Evolutionary conservation across 2,113 vertebrate species (phyloP), one percentile per base, ranked within the genome.

Genomic region (Oenanthe oenanthe): DNA sequence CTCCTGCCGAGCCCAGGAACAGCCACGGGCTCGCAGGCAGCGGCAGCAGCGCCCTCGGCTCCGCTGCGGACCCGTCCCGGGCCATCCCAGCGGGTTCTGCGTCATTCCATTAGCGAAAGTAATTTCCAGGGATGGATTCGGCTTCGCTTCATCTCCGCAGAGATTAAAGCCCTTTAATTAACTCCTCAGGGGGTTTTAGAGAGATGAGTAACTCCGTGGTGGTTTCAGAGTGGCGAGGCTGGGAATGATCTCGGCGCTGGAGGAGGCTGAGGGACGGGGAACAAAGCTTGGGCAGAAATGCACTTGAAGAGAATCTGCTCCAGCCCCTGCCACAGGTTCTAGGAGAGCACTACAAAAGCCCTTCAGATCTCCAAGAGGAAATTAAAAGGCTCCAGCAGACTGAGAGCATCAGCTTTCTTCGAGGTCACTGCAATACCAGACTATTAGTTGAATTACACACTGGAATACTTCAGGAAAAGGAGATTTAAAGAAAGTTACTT

Each of bases 131-230:
- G 74, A 36, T 67, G 40, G 70, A 28, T n/a, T 51, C 34, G 17
- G 80, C 91, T 80, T 61, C 18, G 0, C 9, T 62, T 72, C 45
- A 10, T 63, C 90, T 66, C 86, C 13, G 78, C 21, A 2, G 57
- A 63, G 85, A 89, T 91, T 40, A 83, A 94, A 42, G 40, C 43
- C 61, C 91, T 72, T 43, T 78, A 84, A 96, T 95, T 91, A 89
- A 81, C 84, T 78, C 25, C 48, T 65, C 81, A 3, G 29, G 54
- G 17, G 53, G 61, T 17, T 26, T 76, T 71, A 36, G 66, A 14
- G 80, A 28, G 54, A 65, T 45, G 20, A 25, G 53, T 6, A 9
- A n/a, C 80, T 40, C 17, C 2, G 25, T 4, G 8, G 40, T 3
- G 29, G 29, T 77, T 34, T 20, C 26, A 3, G 38, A 7, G 7